A percentile compares a stretch with the other conserved stretches of the same genome.
Evolutionary conservation across 2,888 invertebrate species (phyloP).

Genomic region (Leptarthrus brevirostris): DNA sequence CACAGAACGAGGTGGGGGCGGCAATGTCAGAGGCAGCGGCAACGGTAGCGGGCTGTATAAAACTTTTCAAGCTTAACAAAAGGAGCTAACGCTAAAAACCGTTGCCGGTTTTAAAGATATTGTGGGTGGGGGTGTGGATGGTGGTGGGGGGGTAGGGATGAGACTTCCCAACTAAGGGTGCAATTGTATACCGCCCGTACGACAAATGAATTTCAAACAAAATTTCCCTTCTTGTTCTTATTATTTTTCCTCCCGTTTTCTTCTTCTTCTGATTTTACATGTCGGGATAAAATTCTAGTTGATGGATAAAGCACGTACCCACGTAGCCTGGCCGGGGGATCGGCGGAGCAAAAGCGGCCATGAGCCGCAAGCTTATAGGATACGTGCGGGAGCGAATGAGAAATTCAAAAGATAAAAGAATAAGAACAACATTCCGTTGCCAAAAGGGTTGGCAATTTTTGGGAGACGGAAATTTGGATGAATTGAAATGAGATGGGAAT

Average conservation of each 20-base stretch:
- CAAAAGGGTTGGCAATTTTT: neutral
- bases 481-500: neutral
- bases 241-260: constrained; percentile 39
- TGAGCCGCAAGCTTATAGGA: neutral
- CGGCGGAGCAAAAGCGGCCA: neutral
- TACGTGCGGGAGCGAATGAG: neutral
- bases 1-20: too few species aligned
- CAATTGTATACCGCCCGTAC: constrained; percentile 36
- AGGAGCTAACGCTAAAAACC: constrained; percentile 35
- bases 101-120: constrained; percentile 27
- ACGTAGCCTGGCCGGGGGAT: neutral
- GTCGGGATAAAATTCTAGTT: constrained; percentile 39
- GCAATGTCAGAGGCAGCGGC: too few species aligned
- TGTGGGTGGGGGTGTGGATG: too few species aligned
- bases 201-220: constrained; percentile 48
- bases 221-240: constrained; percentile 29
- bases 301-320: constrained; percentile 33
- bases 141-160: neutral
- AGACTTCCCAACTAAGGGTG: constrained; percentile 22
- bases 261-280: constrained; percentile 42
- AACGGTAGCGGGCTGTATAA: neutral
- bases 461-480: neutral
- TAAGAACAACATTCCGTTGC: constrained; percentile 5
- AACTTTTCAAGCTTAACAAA: constrained; percentile 33
- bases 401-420: constrained; percentile 2